Percentiles rank a stretch among this genome's conserved stretches.
phyloP scores from a whole-genome alignment of 30 jellyfish, hydroid and myxozoan genomes.

The Cassiopea andromeda region DNA sequence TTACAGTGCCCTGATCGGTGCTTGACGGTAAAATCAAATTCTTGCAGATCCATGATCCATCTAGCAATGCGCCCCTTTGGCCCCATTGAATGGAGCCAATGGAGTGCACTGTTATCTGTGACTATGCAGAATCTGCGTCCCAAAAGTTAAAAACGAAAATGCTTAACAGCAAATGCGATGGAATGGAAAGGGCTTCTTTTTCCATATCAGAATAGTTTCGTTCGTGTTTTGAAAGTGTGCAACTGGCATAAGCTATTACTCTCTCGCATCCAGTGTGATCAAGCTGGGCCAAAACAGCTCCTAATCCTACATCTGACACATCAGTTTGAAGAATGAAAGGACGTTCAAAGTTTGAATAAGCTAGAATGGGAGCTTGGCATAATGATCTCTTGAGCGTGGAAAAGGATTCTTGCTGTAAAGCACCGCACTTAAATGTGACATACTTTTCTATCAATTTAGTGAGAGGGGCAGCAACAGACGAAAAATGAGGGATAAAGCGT shows the following conservation, averaged over 20 bases:
- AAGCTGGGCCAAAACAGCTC: conserved; percentile 47
- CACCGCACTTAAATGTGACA: neutral
- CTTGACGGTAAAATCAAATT: conserved; percentile 29
- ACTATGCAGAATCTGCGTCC: conserved; percentile 26
- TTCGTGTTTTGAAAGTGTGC: conserved; percentile 42
- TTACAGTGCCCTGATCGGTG: conserved; percentile 46
- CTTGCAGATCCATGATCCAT: conserved; percentile 52
- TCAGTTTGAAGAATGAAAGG: conserved; percentile 48
- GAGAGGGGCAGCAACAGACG: conserved; percentile 58
- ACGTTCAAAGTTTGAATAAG: conserved; percentile 30
- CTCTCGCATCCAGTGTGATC: conserved; percentile 33
- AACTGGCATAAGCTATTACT: conserved; percentile 54
- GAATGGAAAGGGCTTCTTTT: conserved; percentile 65
- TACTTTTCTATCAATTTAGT: conserved; percentile 27
- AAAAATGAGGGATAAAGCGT: conserved; percentile 45
- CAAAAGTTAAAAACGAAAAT: conserved; percentile 39
- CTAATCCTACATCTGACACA: conserved; percentile 43
- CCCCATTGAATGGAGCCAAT: conserved; percentile 49
- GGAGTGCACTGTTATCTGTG: conserved; percentile 53
- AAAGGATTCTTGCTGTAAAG: conserved; percentile 2
- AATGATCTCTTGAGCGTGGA: conserved; percentile 11
- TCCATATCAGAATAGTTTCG: conserved; percentile 52
- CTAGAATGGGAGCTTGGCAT: conserved; percentile 58
- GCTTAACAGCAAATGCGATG: conserved; percentile 35
- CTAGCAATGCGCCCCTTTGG: conserved; percentile 60